Evolutionary conservation across 2,797 vertebrate genomes (phyloP).

Genomic region (Sebastes taczanowskii): DNA sequence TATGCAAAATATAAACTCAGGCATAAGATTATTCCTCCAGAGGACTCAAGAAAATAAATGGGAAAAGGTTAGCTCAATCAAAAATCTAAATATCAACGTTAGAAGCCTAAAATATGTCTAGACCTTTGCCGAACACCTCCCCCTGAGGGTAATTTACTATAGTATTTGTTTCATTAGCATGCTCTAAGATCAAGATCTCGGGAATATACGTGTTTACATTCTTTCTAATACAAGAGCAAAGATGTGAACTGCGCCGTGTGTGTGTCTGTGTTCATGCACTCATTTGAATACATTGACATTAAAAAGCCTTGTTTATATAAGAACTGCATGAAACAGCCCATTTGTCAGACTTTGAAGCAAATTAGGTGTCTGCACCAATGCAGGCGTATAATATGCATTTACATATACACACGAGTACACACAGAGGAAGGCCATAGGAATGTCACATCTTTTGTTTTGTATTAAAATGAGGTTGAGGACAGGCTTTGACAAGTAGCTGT

Average conservation of each 20-base stretch:
- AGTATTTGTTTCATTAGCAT: constrained; percentile 3
- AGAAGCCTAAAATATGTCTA: not conserved
- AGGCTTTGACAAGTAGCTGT: not conserved
- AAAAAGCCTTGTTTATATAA: constrained; percentile 44
- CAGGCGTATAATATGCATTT: constrained; percentile 6
- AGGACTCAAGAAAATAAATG: constrained; percentile 3
- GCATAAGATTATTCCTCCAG: not conserved
- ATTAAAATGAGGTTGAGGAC: not conserved
- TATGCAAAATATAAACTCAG: not conserved
- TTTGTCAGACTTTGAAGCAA: constrained; percentile 47
- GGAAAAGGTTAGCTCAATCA: constrained; percentile 38
- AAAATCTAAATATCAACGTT: constrained; percentile 24
- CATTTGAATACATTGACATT: constrained; percentile 64
- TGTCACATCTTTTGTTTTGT: not conserved
- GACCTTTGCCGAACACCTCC: constrained; percentile 17
- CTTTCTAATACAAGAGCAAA: not conserved
- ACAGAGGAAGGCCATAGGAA: not conserved
- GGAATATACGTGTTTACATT: not conserved
- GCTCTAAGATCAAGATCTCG: not conserved
- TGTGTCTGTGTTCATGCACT: constrained; percentile 13
- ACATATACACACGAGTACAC: not conserved
- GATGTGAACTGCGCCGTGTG: not conserved
- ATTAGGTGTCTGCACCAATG: constrained; percentile 27
- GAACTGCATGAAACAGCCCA: constrained; percentile 26
- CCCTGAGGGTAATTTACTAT: not conserved